A percentile compares a stretch with the other conserved stretches of the same genome.
These are phyloP conservation scores for Drosophila nr. fundita DNA, from an alignment of 2,888 invertebrate genomes.

Conservation along the genomic window DNA sequence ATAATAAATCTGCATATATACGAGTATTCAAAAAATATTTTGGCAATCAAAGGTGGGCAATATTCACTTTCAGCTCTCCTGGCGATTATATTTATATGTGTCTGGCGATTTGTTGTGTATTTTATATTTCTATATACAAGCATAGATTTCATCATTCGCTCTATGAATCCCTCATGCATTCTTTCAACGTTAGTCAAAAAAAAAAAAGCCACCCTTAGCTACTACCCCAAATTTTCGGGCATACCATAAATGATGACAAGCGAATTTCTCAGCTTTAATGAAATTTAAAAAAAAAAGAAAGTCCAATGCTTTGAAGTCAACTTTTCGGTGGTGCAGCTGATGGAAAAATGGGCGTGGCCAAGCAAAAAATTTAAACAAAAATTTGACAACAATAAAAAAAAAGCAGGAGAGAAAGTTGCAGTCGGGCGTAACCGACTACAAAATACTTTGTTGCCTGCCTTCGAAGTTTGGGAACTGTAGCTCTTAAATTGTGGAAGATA, in stretches of 20 bases:
- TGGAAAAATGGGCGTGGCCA: not conserved
- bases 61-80: not conserved
- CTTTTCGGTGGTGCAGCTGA: slow-evolving; percentile 9
- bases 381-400: slow-evolving; percentile 13
- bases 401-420: not conserved
- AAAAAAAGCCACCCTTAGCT: not conserved
- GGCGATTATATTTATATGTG: not conserved
- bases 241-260: not conserved
- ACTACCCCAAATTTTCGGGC: not conserved
- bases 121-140: not conserved
- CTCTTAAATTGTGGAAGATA: too few species aligned
- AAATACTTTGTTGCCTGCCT: not conserved
- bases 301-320: slow-evolving; percentile 25
- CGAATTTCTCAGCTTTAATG: not conserved
- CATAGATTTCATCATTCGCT: not conserved
- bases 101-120: not conserved
- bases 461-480: too few species aligned
- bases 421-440: not conserved
- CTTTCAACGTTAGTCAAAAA: not conserved
- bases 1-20: not conserved
- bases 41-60: not conserved
- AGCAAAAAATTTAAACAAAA: slow-evolving; percentile 25
- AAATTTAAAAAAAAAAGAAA: not conserved
- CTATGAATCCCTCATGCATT: not conserved
- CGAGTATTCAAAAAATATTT: not conserved